Evolutionary conservation across 2,113 vertebrate species (phyloP).

Genomic region (Tichodroma muraria): DNA sequence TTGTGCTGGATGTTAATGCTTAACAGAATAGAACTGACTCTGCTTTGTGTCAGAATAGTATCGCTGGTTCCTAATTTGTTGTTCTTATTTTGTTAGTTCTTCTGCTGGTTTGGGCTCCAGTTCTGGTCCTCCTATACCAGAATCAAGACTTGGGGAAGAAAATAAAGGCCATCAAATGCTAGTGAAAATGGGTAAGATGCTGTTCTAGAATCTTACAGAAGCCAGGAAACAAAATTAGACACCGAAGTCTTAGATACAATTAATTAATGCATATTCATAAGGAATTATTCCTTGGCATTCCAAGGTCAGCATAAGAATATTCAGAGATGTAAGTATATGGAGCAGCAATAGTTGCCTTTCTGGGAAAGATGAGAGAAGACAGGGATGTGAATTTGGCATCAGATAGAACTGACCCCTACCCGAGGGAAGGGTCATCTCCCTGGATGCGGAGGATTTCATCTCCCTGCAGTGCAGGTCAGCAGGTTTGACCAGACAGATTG

Average conservation of each 20-base stretch:
- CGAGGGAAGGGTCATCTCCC: no score
- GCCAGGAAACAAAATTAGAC: background rate
- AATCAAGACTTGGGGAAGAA: constrained; percentile 89
- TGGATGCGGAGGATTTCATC: no score
- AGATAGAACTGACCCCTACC: background rate
- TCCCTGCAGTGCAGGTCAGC: background rate
- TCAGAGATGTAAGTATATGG: rapidly evolving
- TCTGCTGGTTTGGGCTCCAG: constrained; percentile 80
- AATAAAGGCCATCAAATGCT: constrained; percentile 93
- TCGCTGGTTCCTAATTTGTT: background rate
- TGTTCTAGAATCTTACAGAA: background rate
- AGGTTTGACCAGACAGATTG: rapidly evolving
- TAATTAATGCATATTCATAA: background rate
- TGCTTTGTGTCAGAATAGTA: background rate
- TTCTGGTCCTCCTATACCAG: constrained; percentile 72
- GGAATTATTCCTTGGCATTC: background rate
- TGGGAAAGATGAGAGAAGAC: background rate
- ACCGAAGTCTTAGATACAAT: background rate
- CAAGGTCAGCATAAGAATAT: background rate
- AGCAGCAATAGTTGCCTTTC: background rate
- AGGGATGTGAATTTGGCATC: background rate
- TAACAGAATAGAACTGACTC: background rate
- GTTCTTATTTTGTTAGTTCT: constrained; percentile 67
- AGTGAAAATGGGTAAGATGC: constrained; percentile 82
- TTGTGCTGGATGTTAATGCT: background rate